Evolutionary conservation across 2,888 invertebrate species (phyloP), one percentile per base, ranked within the genome.

Genomic region (Athalia circularis): DNA sequence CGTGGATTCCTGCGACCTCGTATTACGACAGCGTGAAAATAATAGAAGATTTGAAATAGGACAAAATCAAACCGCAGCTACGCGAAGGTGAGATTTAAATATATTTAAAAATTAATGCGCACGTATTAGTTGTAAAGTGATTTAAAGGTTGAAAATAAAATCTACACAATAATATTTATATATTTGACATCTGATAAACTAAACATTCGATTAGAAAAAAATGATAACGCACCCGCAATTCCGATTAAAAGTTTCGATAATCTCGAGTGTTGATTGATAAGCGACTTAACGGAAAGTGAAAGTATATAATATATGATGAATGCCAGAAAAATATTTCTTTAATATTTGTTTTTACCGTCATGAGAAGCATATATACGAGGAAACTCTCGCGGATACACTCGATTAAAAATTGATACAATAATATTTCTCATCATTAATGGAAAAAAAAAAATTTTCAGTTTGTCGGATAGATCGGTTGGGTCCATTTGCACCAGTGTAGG

Each of bases 1-100:
- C 72, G 80, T 83, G 45, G 75, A 75, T 75, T 62, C 75, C 7
- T 75, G 75, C 50, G 86, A 87, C 79, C 85, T 83, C 72, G 85
- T 85, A 75, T 80, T 84, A 81, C 84, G 83, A 65, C 84, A 86
- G 78, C 84, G 84, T 80, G 86, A 85, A 65, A 85, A 83, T 79
- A 83, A 79, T 48, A 81, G 81, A 74, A 81, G 84, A 65, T 79
- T 82, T 67, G 86, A 87, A 52, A 77, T 82, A 67, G 87, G 82
- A 75, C 86, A 85, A 52, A 79, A 77, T 61, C 80, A 75, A n/a
- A 52, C 81, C 43, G 70, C 83, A 43, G 68, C 74, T 13, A 82
- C 85, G 57, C 81, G 74, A 82, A 83, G 82, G 85, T 85, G 77
- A 83, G 85, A 78, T 79, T 45, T 1, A 45, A 43, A 5, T 43